phyloP scores from a whole-genome alignment of 2,113 vertebrate genomes.

The Callipepla californica region DNA sequence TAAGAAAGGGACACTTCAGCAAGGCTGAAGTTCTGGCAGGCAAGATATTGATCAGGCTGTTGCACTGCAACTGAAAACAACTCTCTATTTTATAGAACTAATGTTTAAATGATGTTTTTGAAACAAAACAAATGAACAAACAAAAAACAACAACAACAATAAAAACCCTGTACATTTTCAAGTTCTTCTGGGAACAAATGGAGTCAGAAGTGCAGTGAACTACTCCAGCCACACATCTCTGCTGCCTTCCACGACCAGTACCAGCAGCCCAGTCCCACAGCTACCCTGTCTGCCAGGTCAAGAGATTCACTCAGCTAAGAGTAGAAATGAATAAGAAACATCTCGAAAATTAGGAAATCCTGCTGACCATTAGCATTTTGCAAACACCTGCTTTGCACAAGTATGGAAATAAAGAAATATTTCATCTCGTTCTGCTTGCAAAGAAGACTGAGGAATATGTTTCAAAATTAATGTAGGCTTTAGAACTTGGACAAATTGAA shows the following conservation, averaged over 20 bases:
- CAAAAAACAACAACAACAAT: background rate
- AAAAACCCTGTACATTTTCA: background rate
- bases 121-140: background rate
- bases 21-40: background rate
- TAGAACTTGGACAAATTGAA: background rate
- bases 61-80: background rate
- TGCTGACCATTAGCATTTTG: background rate
- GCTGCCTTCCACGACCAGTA: fast-evolving
- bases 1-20: background rate
- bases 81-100: background rate
- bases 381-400: background rate
- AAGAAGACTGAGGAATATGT: background rate
- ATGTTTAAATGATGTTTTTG: background rate
- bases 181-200: background rate
- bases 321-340: background rate
- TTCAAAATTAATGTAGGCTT: background rate
- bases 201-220: background rate
- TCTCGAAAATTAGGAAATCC: background rate
- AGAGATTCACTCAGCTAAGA: background rate
- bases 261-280: fast-evolving
- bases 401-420: fast-evolving
- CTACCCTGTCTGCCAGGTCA: background rate
- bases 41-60: fast-evolving
- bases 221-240: background rate
- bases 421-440: background rate